Evolutionary conservation across 2,113 vertebrate genomes (phyloP).

Genomic region (Gymnocephalus cernua): DNA sequence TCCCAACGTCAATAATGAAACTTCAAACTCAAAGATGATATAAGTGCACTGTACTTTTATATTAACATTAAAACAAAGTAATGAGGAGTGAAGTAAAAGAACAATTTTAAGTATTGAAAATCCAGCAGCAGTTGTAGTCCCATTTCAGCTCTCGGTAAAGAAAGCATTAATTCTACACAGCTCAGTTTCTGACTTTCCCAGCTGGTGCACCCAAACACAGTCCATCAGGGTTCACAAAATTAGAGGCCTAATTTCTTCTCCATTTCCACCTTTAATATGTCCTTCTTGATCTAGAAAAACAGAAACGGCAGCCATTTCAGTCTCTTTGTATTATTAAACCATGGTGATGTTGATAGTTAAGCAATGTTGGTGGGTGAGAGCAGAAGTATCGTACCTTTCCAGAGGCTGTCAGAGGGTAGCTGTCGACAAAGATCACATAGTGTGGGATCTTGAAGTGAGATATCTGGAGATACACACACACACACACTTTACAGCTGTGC

Average conservation of each 20-base stretch:
- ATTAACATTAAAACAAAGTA: not conserved
- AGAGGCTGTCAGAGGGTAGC: constrained; percentile 90
- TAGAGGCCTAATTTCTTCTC: constrained; percentile 70
- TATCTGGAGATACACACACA: constrained; percentile 82
- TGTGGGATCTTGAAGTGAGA: constrained; percentile 94
- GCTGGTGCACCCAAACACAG: not conserved
- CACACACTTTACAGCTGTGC: no score
- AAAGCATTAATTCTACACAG: not conserved
- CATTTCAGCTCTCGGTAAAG: not conserved
- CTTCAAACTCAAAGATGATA: not conserved
- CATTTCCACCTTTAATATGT: constrained; percentile 58
- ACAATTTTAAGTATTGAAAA: not conserved
- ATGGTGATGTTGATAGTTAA: not conserved
- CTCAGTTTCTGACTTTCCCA: not conserved
- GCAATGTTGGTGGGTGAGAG: not conserved
- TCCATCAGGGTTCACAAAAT: constrained; percentile 26
- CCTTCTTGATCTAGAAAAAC: constrained; percentile 74
- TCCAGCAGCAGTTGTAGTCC: not conserved
- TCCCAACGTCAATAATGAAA: not conserved
- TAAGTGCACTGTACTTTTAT: not conserved
- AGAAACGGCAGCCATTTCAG: not conserved
- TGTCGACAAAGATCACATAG: constrained; percentile 88
- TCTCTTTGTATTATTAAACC: not conserved
- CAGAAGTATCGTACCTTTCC: constrained; percentile 88
- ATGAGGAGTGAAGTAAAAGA: not conserved